Percentiles rank a stretch among this genome's conserved stretches.
phyloP scores from a whole-genome alignment of 2,113 vertebrate species.

The Bujurquina vittata region DNA sequence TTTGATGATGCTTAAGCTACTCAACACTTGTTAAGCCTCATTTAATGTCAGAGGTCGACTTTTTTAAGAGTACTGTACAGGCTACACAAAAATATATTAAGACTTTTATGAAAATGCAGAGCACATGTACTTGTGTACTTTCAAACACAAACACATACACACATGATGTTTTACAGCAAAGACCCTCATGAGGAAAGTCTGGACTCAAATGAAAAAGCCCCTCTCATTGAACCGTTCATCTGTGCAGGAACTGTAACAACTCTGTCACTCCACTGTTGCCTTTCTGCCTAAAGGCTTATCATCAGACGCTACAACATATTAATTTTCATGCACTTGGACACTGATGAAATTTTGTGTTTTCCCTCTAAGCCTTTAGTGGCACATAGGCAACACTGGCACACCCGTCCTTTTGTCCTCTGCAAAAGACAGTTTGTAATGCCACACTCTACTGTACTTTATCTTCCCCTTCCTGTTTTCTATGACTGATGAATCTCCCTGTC shows the following conservation, averaged over 20 bases:
- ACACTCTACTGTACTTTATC: not conserved
- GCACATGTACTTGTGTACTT: too few relatives aligned
- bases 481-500: slow-evolving; percentile 46
- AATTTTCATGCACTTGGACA: slow-evolving; percentile 16
- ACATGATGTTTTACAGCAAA: slow-evolving; percentile 7
- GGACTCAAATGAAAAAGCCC: not conserved
- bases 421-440: not conserved
- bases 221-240: not conserved
- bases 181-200: not conserved
- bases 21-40: not conserved
- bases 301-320: slow-evolving; percentile 21
- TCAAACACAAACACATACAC: not conserved
- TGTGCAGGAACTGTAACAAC: slow-evolving; percentile 12
- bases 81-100: not conserved
- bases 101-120: not conserved
- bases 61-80: not conserved
- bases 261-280: not conserved
- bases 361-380: slow-evolving; percentile 6
- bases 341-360: slow-evolving; percentile 27
- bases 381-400: slow-evolving; percentile 7
- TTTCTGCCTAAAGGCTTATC: not conserved
- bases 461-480: not conserved
- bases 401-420: slow-evolving; percentile 24
- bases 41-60: not conserved
- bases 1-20: not conserved